Conservation (phyloP, 2,888 invertebrate species). For the Andricus quercusramuli region DNA sequence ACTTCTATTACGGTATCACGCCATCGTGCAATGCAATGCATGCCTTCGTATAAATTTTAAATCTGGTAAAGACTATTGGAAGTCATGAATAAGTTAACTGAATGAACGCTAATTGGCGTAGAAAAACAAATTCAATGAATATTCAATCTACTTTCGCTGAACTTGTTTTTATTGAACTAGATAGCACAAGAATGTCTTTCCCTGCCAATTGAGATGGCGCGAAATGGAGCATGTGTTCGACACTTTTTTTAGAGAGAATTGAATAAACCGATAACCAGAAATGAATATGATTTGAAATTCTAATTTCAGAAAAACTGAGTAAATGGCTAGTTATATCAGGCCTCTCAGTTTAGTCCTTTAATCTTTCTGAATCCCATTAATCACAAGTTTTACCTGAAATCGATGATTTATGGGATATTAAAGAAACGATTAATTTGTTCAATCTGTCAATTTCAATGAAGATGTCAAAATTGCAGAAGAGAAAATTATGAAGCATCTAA, state of each 20-base stretch:
- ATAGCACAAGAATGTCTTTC: background rate
- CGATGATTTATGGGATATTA: too few species aligned
- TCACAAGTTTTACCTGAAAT: too few species aligned
- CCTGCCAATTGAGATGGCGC: background rate
- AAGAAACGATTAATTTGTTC: too few species aligned
- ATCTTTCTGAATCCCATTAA: too few species aligned
- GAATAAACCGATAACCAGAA: background rate
- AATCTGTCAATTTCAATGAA: too few species aligned
- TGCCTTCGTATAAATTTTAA: background rate
- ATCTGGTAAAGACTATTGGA: background rate
- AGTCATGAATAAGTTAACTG: background rate
- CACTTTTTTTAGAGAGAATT: background rate
- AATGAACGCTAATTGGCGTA: conserved; percentile 8
- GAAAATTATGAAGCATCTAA: too few species aligned
- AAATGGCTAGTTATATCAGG: too few species aligned
- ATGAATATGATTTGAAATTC: background rate
- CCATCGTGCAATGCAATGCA: background rate
- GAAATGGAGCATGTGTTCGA: background rate
- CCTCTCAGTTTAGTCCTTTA: too few species aligned
- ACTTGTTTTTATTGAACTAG: background rate
- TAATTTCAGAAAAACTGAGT: background rate
- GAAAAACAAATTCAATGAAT: conserved; percentile 12
- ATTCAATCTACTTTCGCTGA: background rate
- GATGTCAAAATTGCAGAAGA: too few species aligned
- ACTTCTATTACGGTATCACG: background rate